Base-by-base conservation (phyloP, 2,888 invertebrate species). In the Volucella inanis region DNA sequence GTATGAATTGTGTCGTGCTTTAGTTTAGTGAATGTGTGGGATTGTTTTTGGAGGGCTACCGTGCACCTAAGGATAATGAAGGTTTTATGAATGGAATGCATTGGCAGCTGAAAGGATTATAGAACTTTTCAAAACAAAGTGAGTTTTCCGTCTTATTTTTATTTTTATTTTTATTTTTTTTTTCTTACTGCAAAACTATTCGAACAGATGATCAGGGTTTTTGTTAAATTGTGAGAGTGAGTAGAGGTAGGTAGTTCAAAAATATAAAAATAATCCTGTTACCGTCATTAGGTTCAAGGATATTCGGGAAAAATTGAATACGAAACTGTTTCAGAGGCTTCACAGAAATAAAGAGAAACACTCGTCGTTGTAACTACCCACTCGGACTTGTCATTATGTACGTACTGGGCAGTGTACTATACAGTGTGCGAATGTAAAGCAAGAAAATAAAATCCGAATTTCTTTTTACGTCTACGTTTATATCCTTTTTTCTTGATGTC, bases 221-320 rank as follows among this genome's bases (percentile, higher is more conserved):
- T 31, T 31, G 4, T 31, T 31, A 31, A 31, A 31, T 31, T 31
- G 0, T 31, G 31, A 31, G 6, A 6, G 6, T 31, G 31, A 6
- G 31, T 31, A 31, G 31, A 31, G 31, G 31, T 31, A 6, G 31
- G 31, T 6, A 0, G 0, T 31, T 6, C 31, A 31, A 31, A 31
- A 31, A 31, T 31, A 31, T 31, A 31, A 31, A 31, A 31, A 31
- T 4, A 31, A 31, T 31, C 4, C 31, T 31, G 6, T 6, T 31
- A 31, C 31, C 31, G 31, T 6, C 8, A 38, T 41, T 47, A 64
- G 52, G 65, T 72, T 82, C 77, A 82, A 77, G 82, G 77, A 77
- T 55, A 55, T 52, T 65, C 38, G 1, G 4, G 0, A 4, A 10
- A 11, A 57, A 14, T 52, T 0, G 59, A 65, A 11, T 31, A 50